These are phyloP conservation scores for Gymnopithys bicolor DNA, from an alignment of 2,797 vertebrate species.

Conservation along the genomic window DNA sequence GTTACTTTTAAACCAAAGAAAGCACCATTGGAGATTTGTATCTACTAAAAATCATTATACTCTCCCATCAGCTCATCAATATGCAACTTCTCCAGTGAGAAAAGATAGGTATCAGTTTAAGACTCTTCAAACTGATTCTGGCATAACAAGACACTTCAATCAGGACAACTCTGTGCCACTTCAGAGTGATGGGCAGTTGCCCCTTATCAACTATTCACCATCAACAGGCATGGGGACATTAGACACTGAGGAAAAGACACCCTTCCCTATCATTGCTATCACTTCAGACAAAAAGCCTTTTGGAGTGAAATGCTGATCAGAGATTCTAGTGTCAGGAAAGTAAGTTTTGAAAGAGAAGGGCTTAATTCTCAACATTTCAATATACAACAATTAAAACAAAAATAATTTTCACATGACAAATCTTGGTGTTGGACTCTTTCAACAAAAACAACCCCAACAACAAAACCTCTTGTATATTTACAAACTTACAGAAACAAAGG, in stretches of 20 bases:
- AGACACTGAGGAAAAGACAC: neutral
- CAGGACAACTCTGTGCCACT: neutral
- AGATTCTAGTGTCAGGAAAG: neutral
- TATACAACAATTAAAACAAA: neutral
- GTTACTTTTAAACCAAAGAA: neutral
- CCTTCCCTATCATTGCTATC: neutral
- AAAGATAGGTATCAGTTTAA: neutral
- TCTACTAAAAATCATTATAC: neutral
- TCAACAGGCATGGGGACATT: neutral
- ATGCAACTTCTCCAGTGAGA: neutral
- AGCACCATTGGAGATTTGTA: neutral
- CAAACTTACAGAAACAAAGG: neutral
- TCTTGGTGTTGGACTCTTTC: neutral
- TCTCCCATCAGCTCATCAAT: neutral
- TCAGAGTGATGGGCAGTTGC: neutral
- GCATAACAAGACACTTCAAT: rapidly evolving
- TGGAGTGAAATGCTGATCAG: neutral
- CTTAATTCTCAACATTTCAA: neutral
- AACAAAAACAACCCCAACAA: neutral
- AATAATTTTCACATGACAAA: neutral
- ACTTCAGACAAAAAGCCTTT: neutral
- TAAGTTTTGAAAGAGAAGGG: neutral
- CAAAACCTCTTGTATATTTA: neutral
- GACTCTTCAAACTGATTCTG: neutral
- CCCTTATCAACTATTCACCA: neutral